Base-by-base conservation (phyloP, 2,797 vertebrate genomes). In the Tachyglossus aculeatus region DNA sequence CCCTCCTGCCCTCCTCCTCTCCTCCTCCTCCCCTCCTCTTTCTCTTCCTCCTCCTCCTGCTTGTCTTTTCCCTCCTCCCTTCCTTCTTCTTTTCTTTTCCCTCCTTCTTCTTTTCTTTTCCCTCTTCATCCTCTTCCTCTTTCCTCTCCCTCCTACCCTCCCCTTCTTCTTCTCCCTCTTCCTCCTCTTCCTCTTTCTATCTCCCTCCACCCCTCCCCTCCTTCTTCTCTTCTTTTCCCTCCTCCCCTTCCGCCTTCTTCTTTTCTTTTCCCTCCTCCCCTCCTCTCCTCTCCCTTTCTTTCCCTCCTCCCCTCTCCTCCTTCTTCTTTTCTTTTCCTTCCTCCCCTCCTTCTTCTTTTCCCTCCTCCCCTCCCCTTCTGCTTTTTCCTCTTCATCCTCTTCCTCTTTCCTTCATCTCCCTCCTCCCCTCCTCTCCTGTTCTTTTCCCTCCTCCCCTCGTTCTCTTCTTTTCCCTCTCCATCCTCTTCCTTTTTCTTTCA, bases 391-490 rank as follows among this genome's bases (percentile, higher is more conserved):
- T 43, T 24, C 29, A 25, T 9, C 11, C 6, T 6, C 5, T 54
- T 13, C 4, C 7, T 0, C 6, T 25, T 19, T 15, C 9, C 5
- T 3, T n/a, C 1, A 10, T 43, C n/a, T 33, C 31, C 12, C 21
- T 18, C 21, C 27, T 29, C 25, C 5, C 24, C 21, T 5, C 1
- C 43, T 18, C 2, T 51, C 57, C 54, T 54, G 54, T 18, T 3
- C 61, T 67, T 67, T 72, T 56, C 74, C 55, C 51, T 21, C 21
- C 27, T n/a, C 24, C 19, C 14, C 25, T 14, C 32, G n/a, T n/a
- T n/a, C n/a, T n/a, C 31, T 29, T 14, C 25, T 48, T 11, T 11
- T 22, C 9, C 7, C 39, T 3, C 5, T 9, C 59, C 34, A 2
- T 25, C 21, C 9, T 2, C 41, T n/a, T n/a, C n/a, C n/a, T n/a